Conservation (phyloP, 2,797 vertebrate genomes). For the Babyrousa celebensis region DNA sequence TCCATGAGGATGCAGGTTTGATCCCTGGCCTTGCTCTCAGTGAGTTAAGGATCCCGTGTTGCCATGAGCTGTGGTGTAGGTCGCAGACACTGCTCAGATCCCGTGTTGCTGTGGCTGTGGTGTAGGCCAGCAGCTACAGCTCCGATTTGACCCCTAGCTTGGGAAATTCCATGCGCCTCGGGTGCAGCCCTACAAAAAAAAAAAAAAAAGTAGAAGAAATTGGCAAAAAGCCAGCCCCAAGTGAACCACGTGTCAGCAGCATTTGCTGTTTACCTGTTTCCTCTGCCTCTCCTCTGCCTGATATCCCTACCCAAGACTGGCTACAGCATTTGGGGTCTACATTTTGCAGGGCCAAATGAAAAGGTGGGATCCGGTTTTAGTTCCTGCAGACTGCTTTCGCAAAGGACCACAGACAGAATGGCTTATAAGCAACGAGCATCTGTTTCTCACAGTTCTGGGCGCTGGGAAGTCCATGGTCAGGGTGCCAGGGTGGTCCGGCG, state of each 20-base stretch:
- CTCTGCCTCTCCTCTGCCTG: neutral
- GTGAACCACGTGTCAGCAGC: neutral
- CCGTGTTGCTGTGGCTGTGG: too few relatives aligned
- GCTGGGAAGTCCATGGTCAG: neutral
- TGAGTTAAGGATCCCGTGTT: too few relatives aligned
- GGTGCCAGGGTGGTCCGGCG: accelerated
- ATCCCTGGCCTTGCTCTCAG: too few relatives aligned
- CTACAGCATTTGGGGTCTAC: neutral
- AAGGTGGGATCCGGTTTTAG: neutral
- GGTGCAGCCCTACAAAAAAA: too few relatives aligned
- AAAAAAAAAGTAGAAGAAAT: neutral
- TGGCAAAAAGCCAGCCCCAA: constrained; percentile 28
- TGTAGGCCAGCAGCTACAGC: too few relatives aligned
- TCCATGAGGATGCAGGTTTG: too few relatives aligned
- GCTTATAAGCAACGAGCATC: neutral
- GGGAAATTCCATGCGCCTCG: too few relatives aligned
- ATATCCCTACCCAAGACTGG: neutral
- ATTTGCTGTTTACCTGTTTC: neutral
- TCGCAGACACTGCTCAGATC: too few relatives aligned
- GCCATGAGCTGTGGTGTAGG: too few relatives aligned
- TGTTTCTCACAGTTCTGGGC: neutral
- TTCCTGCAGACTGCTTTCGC: neutral
- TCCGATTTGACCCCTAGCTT: too few relatives aligned
- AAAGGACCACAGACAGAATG: neutral
- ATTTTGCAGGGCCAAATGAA: neutral